phyloP scores from a whole-genome alignment of 1,140 invertebrate genomes.

The Cardiocondyla obscurior region DNA sequence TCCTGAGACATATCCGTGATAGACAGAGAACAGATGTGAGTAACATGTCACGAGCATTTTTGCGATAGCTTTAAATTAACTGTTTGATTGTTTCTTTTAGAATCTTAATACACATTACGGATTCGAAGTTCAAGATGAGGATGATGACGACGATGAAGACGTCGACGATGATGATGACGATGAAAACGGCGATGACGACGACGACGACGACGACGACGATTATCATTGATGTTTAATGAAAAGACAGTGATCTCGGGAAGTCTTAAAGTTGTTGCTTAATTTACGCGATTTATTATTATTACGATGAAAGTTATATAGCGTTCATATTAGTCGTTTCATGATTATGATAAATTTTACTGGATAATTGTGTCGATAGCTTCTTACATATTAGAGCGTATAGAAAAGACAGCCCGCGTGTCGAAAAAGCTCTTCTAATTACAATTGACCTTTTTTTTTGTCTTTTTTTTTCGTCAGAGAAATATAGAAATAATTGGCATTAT shows the following conservation, averaged over 20 bases:
- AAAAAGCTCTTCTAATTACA: constrained; percentile 7
- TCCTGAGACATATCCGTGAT: constrained; percentile 84
- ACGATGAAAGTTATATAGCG: background rate
- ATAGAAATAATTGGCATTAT: constrained; percentile 10
- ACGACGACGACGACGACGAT: background rate
- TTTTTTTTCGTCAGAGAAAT: too few species aligned
- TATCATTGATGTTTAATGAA: too few species aligned
- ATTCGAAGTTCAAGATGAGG: constrained; percentile 29
- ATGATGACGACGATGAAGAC: constrained; percentile 40
- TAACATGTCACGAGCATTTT: background rate
- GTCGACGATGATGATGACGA: constrained; percentile 32
- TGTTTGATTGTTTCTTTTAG: background rate
- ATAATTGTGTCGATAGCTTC: constrained; percentile 31
- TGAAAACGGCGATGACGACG: constrained; percentile 46
- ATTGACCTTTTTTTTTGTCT: constrained; percentile 40
- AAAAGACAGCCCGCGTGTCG: background rate
- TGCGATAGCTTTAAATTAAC: background rate
- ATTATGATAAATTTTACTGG: constrained; percentile 31
- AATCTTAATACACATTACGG: constrained; percentile 17
- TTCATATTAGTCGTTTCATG: constrained; percentile 23
- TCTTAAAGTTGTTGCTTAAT: constrained; percentile 54
- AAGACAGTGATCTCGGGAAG: constrained; percentile 50
- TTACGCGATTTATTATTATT: constrained; percentile 22
- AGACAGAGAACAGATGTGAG: constrained; percentile 74
- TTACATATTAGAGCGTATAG: constrained; percentile 25